Evolutionary conservation across 2,797 vertebrate species (phyloP), one percentile per base, ranked within the genome.

Genomic region (Microctenopoma stevenorrisi): DNA sequence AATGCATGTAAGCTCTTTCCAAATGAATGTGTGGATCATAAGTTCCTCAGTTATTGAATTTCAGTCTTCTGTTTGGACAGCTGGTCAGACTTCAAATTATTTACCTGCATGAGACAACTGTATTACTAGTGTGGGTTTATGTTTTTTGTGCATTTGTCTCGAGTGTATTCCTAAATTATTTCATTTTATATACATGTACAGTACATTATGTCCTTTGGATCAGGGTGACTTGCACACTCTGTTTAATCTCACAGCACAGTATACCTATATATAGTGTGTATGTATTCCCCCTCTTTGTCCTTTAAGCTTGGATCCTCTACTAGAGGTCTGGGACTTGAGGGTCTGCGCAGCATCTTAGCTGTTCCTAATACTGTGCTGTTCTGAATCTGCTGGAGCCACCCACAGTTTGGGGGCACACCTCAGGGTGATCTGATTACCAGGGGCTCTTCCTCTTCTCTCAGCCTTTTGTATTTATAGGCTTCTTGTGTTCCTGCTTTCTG

Each of bases 41-140:
- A 53, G 57, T 70, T 82, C 75, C 64, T 68, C 22, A 15, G 71
- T 86, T 88, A 87, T 86, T 86, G 72, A 68, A 82, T 82, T 79
- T 25, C 18, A 22, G 48, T 74, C 18, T 50, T 68, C 5, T 92
- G 88, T 92, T 92, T 91, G 74, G 72, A 89, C 89, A 92, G 90
- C 90, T 92, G 90, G 78, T 26, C 67, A 42, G 86, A 64, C 64
- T 73, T 81, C 70, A 72, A 76, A 79, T 10, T 26, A 73, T 78
- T 79, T 61, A 81, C 38, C 85, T 81, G 71, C 86, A 83, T 85
- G 79, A 84, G 78, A 72, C 81, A 26, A 61, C 73, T 59, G 53
- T 57, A 28, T 81, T 57, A 81, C 42, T 79, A 77, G 87, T 86
- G 85, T 81, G 78, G 72, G 64, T 78, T 84, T 78, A 74, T 65